A percentile compares a stretch with the other conserved stretches of the same genome.
Conservation (phyloP, 2,888 invertebrate species). For the Watsonalla cultraria region DNA sequence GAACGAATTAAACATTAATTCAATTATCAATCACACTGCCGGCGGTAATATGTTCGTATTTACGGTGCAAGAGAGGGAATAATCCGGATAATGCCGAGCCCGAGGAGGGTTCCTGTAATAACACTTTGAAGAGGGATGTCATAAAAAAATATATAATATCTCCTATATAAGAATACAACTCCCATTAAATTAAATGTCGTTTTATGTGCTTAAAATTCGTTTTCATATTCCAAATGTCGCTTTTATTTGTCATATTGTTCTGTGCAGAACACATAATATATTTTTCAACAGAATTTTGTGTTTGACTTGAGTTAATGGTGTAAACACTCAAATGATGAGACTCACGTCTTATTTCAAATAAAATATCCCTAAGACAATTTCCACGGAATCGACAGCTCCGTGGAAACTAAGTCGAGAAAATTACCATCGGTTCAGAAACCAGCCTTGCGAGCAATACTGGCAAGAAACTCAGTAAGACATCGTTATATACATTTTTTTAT, state of each 20-base stretch:
- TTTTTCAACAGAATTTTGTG: too few species aligned
- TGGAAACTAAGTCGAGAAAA: too few species aligned
- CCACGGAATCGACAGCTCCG: too few species aligned
- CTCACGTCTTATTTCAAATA: too few species aligned
- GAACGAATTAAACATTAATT: conserved; percentile 40
- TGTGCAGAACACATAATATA: too few species aligned
- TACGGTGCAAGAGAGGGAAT: conserved; percentile 9
- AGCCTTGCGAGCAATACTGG: too few species aligned
- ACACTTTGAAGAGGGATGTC: background rate
- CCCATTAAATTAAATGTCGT: background rate
- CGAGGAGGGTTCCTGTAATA: background rate
- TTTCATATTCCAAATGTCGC: background rate
- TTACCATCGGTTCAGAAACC: too few species aligned
- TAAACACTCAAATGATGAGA: too few species aligned
- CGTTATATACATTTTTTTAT: too few species aligned
- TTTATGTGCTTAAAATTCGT: background rate
- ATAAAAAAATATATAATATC: background rate
- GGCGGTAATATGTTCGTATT: conserved; percentile 24
- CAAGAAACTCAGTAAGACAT: too few species aligned
- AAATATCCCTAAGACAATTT: too few species aligned
- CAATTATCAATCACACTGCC: conserved; percentile 39
- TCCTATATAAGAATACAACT: background rate
- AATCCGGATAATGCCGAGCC: background rate
- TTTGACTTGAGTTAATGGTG: too few species aligned
- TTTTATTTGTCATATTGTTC: background rate